phyloP scores from a whole-genome alignment of 1,140 invertebrate species.

The Scaptomyza graminum region DNA sequence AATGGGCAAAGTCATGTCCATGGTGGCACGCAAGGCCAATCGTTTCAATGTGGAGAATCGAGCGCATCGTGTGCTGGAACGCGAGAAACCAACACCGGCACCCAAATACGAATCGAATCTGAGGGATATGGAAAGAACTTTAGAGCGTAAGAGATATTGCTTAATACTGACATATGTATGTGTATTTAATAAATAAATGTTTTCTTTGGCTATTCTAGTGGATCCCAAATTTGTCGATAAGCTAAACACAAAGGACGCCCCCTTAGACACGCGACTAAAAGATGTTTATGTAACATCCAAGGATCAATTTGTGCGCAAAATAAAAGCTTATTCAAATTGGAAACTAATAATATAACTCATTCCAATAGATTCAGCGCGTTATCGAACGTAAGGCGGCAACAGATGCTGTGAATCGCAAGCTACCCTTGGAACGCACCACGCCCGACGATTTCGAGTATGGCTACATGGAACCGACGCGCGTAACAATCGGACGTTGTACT shows the following conservation, averaged over 20 bases:
- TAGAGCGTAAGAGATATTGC: slow-evolving; percentile 84
- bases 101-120: slow-evolving; percentile 86
- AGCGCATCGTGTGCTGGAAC: slow-evolving; percentile 87
- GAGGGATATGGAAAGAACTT: slow-evolving; percentile 86
- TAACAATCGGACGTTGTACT: slow-evolving; percentile 85
- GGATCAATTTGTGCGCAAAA: slow-evolving; percentile 82
- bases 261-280: slow-evolving; percentile 87
- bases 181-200: not conserved
- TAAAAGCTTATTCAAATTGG: not conserved
- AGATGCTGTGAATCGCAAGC: slow-evolving; percentile 37
- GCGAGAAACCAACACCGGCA: slow-evolving; percentile 88
- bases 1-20: slow-evolving; percentile 86
- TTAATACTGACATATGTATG: not conserved
- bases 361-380: slow-evolving; percentile 54
- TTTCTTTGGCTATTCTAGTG: slow-evolving; percentile 83
- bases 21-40: slow-evolving; percentile 84
- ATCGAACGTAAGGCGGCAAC: slow-evolving; percentile 56
- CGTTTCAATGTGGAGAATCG: slow-evolving; percentile 89
- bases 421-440: slow-evolving; percentile 74
- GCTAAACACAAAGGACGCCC: slow-evolving; percentile 85
- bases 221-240: slow-evolving; percentile 86
- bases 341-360: not conserved
- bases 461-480: slow-evolving; percentile 85
- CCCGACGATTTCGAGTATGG: slow-evolving; percentile 85
- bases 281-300: slow-evolving; percentile 88